These are phyloP conservation scores for Pogona vitticeps DNA, from an alignment of 2,113 vertebrate genomes.

Conservation along the genomic window DNA sequence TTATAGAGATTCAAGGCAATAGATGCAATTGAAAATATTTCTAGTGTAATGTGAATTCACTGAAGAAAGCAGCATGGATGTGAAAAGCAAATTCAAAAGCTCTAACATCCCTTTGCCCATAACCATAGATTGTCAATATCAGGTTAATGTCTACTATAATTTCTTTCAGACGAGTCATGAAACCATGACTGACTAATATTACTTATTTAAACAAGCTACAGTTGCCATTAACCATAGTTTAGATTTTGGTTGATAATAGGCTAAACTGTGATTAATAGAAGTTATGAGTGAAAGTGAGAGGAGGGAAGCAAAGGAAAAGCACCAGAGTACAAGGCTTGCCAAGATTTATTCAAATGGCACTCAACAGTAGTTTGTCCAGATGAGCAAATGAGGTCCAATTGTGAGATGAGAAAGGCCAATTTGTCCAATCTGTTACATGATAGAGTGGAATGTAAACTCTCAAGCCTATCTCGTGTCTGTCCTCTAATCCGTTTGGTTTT, in stretches of 20 bases:
- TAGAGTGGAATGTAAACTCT: not conserved
- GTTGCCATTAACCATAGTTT: not conserved
- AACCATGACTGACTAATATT: not conserved
- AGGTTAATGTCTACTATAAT: not conserved
- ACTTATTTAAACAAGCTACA: not conserved
- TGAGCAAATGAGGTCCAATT: not conserved
- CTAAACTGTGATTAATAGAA: not conserved
- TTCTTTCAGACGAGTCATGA: not conserved
- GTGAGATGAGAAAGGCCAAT: constrained; percentile 23
- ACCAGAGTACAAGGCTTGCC: not conserved
- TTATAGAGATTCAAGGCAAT: constrained; percentile 36
- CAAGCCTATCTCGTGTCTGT: not conserved
- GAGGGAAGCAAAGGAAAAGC: too few species aligned
- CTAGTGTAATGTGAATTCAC: not conserved
- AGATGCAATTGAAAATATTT: too few species aligned
- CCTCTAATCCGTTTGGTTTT: constrained; percentile 50
- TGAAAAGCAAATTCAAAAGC: not conserved
- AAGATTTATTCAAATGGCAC: not conserved
- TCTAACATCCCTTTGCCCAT: not conserved
- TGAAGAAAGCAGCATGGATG: not conserved
- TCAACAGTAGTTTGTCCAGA: not conserved
- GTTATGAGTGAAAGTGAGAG: not conserved
- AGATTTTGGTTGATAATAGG: not conserved
- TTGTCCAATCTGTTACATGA: too few species aligned
- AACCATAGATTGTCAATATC: not conserved